A percentile compares a stretch with the other conserved stretches of the same genome.
phyloP scores from a whole-genome alignment of 2,797 vertebrate species.

The Cossypha heuglini region DNA sequence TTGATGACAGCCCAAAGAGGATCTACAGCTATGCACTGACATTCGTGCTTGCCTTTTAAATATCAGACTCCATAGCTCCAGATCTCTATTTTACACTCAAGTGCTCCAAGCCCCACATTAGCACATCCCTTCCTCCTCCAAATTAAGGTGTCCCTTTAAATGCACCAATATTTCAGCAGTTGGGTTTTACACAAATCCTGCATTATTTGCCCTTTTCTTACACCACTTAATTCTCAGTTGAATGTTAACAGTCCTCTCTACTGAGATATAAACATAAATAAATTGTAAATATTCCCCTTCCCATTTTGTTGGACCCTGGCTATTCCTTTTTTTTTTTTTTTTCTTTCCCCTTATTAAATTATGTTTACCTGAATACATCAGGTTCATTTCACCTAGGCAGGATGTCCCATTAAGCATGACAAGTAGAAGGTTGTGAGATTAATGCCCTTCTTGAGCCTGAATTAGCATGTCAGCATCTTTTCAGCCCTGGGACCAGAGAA shows the following conservation, averaged over 20 bases:
- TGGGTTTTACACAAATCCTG: not conserved
- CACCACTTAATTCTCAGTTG: not conserved
- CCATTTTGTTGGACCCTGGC: not conserved
- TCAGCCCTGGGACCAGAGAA: conserved; percentile 69
- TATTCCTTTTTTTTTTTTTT: conserved; percentile 48
- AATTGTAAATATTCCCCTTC: conserved; percentile 55
- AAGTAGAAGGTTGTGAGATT: conserved; percentile 80
- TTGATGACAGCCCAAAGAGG: conserved; percentile 82
- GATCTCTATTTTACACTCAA: conserved; percentile 71
- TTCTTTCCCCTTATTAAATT: conserved; percentile 75
- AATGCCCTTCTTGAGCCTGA: conserved; percentile 80
- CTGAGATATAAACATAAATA: conserved; percentile 26
- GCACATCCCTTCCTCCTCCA: not conserved
- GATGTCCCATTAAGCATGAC: conserved; percentile 83
- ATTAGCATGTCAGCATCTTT: conserved; percentile 82
- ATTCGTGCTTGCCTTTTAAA: conserved; percentile 78
- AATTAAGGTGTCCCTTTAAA: not conserved
- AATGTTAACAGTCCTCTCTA: not conserved
- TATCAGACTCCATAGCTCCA: conserved; percentile 51
- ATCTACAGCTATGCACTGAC: conserved; percentile 74
- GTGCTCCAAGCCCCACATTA: conserved; percentile 53
- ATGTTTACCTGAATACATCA: conserved; percentile 84
- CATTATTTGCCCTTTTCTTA: not conserved
- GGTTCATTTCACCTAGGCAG: conserved; percentile 82
- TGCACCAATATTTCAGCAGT: not conserved